Conservation (phyloP, 1,140 invertebrate genomes). For the Lepidurus apus region DNA sequence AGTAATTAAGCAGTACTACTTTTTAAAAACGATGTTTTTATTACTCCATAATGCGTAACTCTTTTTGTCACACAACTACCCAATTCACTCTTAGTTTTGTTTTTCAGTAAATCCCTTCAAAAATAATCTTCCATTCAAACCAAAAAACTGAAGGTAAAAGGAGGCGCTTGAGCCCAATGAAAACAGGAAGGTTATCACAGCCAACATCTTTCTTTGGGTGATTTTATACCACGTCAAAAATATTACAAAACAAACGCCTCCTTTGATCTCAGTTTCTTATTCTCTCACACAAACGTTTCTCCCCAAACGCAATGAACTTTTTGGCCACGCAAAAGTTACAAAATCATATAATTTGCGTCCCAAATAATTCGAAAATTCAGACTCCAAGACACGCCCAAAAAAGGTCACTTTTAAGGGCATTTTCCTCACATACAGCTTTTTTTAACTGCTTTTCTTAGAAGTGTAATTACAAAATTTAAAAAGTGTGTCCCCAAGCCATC, state of each 20-base stretch:
- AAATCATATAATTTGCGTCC: too few species aligned
- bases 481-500: not conserved
- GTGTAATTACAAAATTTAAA: not conserved
- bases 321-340: not conserved
- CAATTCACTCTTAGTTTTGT: not conserved
- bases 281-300: not conserved
- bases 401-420: not conserved
- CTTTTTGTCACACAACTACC: not conserved
- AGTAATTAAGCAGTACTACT: not conserved
- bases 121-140: not conserved
- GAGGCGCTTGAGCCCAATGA: not conserved
- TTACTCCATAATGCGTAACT: not conserved
- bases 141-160: not conserved
- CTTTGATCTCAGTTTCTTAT: not conserved
- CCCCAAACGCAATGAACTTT: not conserved
- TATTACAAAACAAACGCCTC: not conserved
- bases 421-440: not conserved
- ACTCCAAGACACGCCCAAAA: too few species aligned
- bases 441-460: not conserved
- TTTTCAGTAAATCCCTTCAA: not conserved
- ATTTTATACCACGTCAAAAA: not conserved
- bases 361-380: too few species aligned
- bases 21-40: not conserved
- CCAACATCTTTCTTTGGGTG: not conserved
- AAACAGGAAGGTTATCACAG: slow-evolving; percentile 9